Evolutionary conservation across 2,888 invertebrate species (phyloP).

Genomic region (Cantharis nigra): DNA sequence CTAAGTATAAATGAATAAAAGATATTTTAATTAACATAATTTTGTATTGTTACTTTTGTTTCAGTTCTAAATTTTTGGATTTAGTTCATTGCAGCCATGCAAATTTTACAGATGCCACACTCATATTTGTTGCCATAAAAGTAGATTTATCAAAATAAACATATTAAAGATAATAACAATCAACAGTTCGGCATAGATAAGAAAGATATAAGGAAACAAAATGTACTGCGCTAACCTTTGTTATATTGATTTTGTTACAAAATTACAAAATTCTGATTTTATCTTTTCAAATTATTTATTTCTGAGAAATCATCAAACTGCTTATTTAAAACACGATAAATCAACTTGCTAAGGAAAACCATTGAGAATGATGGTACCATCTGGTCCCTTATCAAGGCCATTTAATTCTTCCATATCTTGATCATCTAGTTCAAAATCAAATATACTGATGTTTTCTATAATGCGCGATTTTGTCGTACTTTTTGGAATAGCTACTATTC

Average conservation of each 20-base stretch:
- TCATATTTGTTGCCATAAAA: not conserved
- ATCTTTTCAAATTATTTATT: not conserved
- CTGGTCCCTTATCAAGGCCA: conserved; percentile 66
- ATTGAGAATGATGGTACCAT: conserved; percentile 70
- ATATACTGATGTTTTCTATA: conserved; percentile 75
- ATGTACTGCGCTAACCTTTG: not conserved
- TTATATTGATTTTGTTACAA: no score
- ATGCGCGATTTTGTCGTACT: conserved; percentile 76
- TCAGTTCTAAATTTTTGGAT: no score
- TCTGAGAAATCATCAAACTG: not conserved
- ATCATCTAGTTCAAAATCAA: conserved; percentile 69
- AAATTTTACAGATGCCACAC: no score
- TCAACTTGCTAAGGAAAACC: conserved; percentile 67
- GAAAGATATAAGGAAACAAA: not conserved
- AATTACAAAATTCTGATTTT: not conserved
- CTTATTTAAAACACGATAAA: not conserved
- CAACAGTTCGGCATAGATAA: not conserved
- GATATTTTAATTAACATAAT: no score
- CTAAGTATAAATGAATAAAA: no score
- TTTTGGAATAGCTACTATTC: conserved; percentile 80
- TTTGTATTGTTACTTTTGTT: no score
- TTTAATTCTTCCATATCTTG: conserved; percentile 66
- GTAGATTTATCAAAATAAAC: not conserved
- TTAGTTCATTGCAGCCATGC: no score
- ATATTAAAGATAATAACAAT: not conserved